These are phyloP conservation scores for Tricholaema leucomelas DNA, from an alignment of 2,113 vertebrate genomes.

Conservation along the genomic window DNA sequence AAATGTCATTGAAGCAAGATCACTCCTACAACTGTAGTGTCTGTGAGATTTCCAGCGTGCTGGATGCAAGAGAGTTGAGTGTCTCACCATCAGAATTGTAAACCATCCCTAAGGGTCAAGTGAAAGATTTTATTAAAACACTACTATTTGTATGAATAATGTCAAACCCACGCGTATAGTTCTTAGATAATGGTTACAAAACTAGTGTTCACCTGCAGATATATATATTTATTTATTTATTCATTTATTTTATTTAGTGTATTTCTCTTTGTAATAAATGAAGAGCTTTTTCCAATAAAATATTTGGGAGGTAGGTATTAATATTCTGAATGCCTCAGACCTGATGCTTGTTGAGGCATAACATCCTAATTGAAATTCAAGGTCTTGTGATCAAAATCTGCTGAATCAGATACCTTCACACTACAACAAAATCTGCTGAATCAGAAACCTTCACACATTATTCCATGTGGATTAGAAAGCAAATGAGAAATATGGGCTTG, in stretches of 20 bases:
- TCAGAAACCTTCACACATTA: not conserved
- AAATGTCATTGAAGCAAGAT: not conserved
- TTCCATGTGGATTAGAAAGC: not conserved
- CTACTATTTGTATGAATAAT: not conserved
- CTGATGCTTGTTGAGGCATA: not conserved
- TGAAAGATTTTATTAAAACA: conserved; percentile 7
- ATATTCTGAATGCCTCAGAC: not conserved
- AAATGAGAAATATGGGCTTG: not conserved
- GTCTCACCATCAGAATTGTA: not conserved
- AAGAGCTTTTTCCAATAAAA: not conserved
- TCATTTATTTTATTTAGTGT: not conserved
- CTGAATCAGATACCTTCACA: conserved; percentile 7
- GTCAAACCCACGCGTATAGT: not conserved
- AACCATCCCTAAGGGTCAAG: not conserved
- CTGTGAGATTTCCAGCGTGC: not conserved
- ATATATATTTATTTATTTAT: too few species aligned
- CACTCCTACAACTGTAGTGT: not conserved
- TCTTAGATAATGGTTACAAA: not conserved
- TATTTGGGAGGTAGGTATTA: not conserved
- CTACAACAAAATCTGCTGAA: conserved; percentile 13
- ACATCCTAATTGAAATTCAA: conserved; percentile 24
- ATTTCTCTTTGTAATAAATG: not conserved
- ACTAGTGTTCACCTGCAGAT: not conserved
- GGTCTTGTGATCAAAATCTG: conserved; percentile 11
- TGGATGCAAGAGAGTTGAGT: not conserved